These are phyloP conservation scores for Unio pictorum DNA, from an alignment of 2,888 invertebrate genomes.

Conservation along the genomic window DNA sequence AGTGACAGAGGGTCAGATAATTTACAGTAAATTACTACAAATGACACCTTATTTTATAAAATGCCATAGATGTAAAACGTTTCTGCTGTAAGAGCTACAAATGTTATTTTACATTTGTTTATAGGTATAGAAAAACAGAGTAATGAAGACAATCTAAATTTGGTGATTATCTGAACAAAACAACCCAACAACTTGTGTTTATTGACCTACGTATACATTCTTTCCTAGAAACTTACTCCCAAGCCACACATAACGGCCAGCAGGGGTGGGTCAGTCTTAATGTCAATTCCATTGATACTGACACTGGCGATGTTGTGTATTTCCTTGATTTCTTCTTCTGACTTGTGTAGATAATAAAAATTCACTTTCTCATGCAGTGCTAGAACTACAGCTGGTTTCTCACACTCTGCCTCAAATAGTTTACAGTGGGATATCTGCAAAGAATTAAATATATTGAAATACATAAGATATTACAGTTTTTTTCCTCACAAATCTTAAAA, in stretches of 20 bases:
- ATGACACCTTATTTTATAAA: no score
- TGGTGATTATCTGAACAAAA: no score
- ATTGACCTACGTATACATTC: not conserved
- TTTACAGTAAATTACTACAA: no score
- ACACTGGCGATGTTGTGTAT: slow-evolving; percentile 56
- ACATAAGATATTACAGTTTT: not conserved
- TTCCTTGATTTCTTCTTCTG: slow-evolving; percentile 31
- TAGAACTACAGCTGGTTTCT: slow-evolving; percentile 28
- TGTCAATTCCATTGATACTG: slow-evolving; percentile 45
- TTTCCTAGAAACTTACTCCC: slow-evolving; percentile 30
- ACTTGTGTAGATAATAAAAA: slow-evolving; percentile 23
- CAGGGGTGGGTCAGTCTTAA: slow-evolving; percentile 27
- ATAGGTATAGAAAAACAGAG: no score
- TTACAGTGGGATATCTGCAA: slow-evolving; percentile 36
- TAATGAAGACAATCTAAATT: no score
- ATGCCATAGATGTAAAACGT: no score
- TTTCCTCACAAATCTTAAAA: no score
- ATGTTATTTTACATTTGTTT: no score
- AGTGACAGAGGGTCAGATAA: no score
- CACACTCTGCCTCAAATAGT: slow-evolving; percentile 20
- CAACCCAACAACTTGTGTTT: no score
- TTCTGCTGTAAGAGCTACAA: no score
- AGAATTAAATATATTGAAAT: slow-evolving; percentile 5
- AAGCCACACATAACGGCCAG: slow-evolving; percentile 45
- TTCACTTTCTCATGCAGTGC: slow-evolving; percentile 36